phyloP scores from a whole-genome alignment of 2,113 vertebrate genomes.

The Lamprologus speciosus region DNA sequence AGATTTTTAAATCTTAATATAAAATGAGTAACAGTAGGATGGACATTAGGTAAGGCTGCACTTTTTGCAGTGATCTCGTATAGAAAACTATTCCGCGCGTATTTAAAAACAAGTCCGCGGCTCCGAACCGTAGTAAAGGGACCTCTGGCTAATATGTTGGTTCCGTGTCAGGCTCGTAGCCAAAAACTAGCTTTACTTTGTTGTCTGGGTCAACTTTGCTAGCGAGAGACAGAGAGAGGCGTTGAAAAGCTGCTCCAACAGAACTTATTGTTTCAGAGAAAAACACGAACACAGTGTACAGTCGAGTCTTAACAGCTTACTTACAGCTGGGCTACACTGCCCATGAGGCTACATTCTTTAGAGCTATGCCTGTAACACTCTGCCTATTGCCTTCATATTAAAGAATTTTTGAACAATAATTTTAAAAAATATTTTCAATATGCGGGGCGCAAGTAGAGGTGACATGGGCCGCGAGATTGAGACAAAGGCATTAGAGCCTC shows the following conservation, averaged over 20 bases:
- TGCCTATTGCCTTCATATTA: not conserved
- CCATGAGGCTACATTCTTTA: not conserved
- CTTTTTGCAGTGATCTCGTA: not conserved
- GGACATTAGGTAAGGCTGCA: not conserved
- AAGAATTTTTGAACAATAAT: not conserved
- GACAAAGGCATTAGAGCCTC: not conserved
- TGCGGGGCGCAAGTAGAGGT: not conserved
- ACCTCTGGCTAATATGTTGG: not conserved
- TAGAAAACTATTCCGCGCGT: fast-evolving
- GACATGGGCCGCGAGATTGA: not conserved
- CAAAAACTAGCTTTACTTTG: not conserved
- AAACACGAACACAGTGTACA: too few relatives aligned
- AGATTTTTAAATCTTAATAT: not conserved
- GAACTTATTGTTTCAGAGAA: too few relatives aligned
- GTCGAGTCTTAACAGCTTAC: not conserved
- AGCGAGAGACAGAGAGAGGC: not conserved
- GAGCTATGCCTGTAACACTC: fast-evolving
- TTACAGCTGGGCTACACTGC: not conserved
- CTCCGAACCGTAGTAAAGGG: fast-evolving
- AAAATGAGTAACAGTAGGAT: not conserved
- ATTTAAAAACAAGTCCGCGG: fast-evolving
- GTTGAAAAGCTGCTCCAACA: fast-evolving
- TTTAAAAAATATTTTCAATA: not conserved
- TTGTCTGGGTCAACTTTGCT: not conserved
- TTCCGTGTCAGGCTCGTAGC: fast-evolving